Conservation (phyloP, 2,888 invertebrate genomes). For the Julus scandinavius region DNA sequence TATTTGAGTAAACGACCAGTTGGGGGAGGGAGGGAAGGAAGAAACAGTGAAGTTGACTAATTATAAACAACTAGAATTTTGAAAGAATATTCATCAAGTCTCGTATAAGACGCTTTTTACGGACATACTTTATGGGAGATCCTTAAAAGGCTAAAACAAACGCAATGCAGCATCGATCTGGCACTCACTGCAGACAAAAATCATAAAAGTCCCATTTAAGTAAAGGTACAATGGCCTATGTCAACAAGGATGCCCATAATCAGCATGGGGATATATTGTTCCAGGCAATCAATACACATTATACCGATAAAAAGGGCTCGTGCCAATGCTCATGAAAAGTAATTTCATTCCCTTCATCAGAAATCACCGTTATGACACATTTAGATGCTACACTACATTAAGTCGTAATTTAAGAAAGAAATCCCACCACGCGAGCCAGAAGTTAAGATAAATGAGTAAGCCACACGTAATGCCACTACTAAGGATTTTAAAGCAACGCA, state of each 20-base stretch:
- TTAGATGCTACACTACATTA: neutral
- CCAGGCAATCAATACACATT: neutral
- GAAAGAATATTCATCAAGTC: no score
- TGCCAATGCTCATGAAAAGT: slow-evolving; percentile 22
- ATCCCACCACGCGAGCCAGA: neutral
- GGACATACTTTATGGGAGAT: neutral
- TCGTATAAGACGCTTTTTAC: no score
- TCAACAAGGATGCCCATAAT: slow-evolving; percentile 23
- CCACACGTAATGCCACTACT: neutral
- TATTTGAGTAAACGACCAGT: no score
- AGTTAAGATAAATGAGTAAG: neutral
- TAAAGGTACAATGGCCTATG: slow-evolving; percentile 33
- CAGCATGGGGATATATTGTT: slow-evolving; percentile 4
- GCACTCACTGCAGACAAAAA: neutral
- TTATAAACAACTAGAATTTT: no score
- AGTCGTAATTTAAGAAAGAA: neutral
- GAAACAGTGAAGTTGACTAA: no score
- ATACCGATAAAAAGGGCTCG: neutral
- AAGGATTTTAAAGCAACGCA: no score
- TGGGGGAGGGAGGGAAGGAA: no score
- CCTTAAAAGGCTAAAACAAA: neutral
- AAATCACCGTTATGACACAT: slow-evolving; percentile 1
- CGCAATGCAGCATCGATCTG: slow-evolving; percentile 17
- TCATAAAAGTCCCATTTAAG: slow-evolving; percentile 29
- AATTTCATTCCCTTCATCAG: slow-evolving; percentile 19